Evolutionary conservation across 2,113 vertebrate genomes (phyloP).

Genomic region (Ictidomys tridecemlineatus): DNA sequence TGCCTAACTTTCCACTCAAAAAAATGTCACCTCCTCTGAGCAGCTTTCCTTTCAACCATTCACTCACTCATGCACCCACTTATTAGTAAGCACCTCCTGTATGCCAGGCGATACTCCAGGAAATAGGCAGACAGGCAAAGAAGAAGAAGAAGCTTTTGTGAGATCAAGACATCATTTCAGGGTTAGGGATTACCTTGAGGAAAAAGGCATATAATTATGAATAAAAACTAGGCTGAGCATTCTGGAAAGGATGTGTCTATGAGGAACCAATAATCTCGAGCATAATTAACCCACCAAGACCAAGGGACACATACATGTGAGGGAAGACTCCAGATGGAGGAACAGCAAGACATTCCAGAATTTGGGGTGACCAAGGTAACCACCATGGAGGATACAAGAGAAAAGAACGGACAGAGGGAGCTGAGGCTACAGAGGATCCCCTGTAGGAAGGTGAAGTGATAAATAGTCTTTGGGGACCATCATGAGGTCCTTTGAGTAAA

Average conservation of each 20-base stretch:
- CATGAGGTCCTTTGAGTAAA: background rate
- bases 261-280: background rate
- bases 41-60: background rate
- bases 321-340: background rate
- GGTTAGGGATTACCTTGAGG: background rate
- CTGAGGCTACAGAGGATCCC: background rate
- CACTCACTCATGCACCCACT: background rate
- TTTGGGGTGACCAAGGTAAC: background rate
- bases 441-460: accelerated
- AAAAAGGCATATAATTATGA: background rate
- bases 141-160: background rate
- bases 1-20: background rate
- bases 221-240: background rate
- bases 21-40: background rate
- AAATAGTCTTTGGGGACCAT: too few species aligned
- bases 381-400: background rate
- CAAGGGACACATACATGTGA: background rate
- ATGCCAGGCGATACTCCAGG: too few species aligned
- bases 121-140: background rate
- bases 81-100: background rate
- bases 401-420: background rate
- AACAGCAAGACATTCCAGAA: background rate
- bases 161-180: background rate
- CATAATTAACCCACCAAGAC: background rate
- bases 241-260: background rate